Percentiles rank a stretch among this genome's conserved stretches.
Conservation (phyloP, 2,888 invertebrate genomes). For the Phrixothrix hirtus region DNA sequence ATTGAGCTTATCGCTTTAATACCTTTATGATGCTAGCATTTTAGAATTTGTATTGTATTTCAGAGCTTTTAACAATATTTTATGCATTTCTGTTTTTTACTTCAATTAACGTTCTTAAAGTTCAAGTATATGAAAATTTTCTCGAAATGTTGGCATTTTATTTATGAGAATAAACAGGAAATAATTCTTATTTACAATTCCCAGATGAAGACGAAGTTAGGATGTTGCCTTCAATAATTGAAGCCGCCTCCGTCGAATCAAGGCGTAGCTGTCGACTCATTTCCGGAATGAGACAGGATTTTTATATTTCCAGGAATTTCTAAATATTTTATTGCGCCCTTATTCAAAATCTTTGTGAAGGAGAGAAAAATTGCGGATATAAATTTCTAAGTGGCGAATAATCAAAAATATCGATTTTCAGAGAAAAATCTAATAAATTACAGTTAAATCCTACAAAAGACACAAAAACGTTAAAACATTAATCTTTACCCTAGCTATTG, state of each 20-base stretch:
- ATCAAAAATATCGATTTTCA: not conserved
- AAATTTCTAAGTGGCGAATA: not conserved
- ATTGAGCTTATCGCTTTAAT: conserved; percentile 42
- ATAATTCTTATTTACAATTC: conserved; percentile 45
- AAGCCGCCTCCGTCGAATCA: conserved; percentile 35
- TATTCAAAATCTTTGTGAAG: conserved; percentile 4
- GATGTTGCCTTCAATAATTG: conserved; percentile 37
- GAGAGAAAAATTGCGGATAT: not conserved
- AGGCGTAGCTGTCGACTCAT: conserved; percentile 36
- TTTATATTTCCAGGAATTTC: conserved; percentile 36
- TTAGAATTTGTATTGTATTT: no score
- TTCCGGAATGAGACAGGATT: conserved; percentile 39
- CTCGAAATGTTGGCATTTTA: conserved; percentile 23
- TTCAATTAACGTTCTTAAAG: not conserved
- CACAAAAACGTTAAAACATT: conserved; percentile 29
- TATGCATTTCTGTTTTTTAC: no score
- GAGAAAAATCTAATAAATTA: conserved; percentile 16
- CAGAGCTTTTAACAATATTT: no score
- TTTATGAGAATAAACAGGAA: conserved; percentile 41
- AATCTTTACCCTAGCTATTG: conserved; percentile 32
- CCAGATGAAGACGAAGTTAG: conserved; percentile 34
- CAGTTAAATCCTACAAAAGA: conserved; percentile 10
- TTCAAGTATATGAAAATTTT: conserved; percentile 6
- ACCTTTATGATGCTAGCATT: conserved; percentile 22
- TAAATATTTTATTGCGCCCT: conserved; percentile 28